These are phyloP conservation scores for Triplophysa tibetana DNA, from an alignment of 2,113 vertebrate genomes.

Conservation along the genomic window DNA sequence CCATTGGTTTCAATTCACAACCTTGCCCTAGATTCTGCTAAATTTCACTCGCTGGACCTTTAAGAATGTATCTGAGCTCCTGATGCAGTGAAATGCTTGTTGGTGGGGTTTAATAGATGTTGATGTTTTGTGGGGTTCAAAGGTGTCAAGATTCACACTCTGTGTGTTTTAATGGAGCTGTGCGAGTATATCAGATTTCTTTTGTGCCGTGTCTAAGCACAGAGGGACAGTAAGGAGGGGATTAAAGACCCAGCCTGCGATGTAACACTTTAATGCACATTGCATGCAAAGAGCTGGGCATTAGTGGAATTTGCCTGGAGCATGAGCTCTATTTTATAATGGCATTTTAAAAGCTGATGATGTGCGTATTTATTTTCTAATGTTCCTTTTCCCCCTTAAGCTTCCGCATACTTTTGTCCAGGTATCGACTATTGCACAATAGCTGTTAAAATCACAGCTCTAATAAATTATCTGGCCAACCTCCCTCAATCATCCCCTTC, in stretches of 20 bases:
- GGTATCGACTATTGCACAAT: conserved; percentile 5
- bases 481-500: background rate
- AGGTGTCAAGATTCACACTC: conserved; percentile 7
- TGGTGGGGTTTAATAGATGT: conserved; percentile 10
- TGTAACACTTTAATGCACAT: conserved; percentile 39
- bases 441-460: conserved; percentile 36
- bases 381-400: conserved; percentile 19
- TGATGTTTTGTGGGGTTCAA: background rate
- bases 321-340: conserved; percentile 46
- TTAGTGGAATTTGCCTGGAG: conserved; percentile 43
- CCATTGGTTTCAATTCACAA: too few relatives aligned
- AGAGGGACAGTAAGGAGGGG: conserved; percentile 49
- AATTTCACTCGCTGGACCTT: too few relatives aligned
- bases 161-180: conserved; percentile 31
- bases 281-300: conserved; percentile 41
- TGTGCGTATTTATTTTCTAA: conserved; percentile 11
- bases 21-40: too few relatives aligned
- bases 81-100: conserved; percentile 11
- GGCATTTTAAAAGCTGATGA: conserved; percentile 50
- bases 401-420: conserved; percentile 19
- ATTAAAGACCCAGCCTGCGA: conserved; percentile 48
- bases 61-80: conserved; percentile 65
- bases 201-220: conserved; percentile 39
- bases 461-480: background rate
- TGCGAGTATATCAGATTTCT: conserved; percentile 37